A percentile compares a stretch with the other conserved stretches of the same genome.
phyloP scores from a whole-genome alignment of 2,888 invertebrate genomes.

The Cerastoderma edule region DNA sequence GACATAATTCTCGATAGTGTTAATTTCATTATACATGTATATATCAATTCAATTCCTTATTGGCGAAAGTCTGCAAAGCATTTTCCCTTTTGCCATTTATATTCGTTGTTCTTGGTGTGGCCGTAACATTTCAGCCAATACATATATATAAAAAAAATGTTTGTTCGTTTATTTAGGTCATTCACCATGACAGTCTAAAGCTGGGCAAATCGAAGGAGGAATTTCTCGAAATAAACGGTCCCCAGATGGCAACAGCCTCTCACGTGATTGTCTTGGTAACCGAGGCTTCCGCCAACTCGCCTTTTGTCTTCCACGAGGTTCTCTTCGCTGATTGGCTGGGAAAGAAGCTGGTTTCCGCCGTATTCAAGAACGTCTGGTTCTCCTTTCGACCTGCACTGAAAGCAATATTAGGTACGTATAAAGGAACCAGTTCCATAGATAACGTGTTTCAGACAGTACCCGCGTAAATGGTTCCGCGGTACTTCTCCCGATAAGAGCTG shows the following conservation, averaged over 20 bases:
- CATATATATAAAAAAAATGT: too few species aligned
- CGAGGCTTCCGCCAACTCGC: slow-evolving; percentile 76
- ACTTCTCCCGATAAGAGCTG: too few species aligned
- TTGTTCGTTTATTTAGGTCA: slow-evolving; percentile 73
- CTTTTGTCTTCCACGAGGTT: slow-evolving; percentile 82
- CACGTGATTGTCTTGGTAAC: slow-evolving; percentile 81
- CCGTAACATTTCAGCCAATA: too few species aligned
- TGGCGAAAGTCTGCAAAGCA: too few species aligned
- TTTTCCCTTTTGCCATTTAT: too few species aligned
- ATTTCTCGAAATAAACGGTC: slow-evolving; percentile 81
- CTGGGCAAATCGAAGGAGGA: slow-evolving; percentile 82
- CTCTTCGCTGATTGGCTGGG: slow-evolving; percentile 83
- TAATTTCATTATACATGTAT: too few species aligned
- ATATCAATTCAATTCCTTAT: too few species aligned
- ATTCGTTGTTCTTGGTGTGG: too few species aligned
- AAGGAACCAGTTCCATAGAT: too few species aligned
- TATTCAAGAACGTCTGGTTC: slow-evolving; percentile 81
- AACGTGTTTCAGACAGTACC: too few species aligned
- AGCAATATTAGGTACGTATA: slow-evolving; percentile 80
- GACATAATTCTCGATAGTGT: too few species aligned
- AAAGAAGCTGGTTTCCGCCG: slow-evolving; percentile 80
- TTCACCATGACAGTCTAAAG: slow-evolving; percentile 79
- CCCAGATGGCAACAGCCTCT: slow-evolving; percentile 76
- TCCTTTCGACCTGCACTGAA: slow-evolving; percentile 76
- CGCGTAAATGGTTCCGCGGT: too few species aligned